A percentile compares a stretch with the other conserved stretches of the same genome.
Evolutionary conservation across 2,888 invertebrate genomes (phyloP).

Genomic region (Himalopsyche japonica): DNA sequence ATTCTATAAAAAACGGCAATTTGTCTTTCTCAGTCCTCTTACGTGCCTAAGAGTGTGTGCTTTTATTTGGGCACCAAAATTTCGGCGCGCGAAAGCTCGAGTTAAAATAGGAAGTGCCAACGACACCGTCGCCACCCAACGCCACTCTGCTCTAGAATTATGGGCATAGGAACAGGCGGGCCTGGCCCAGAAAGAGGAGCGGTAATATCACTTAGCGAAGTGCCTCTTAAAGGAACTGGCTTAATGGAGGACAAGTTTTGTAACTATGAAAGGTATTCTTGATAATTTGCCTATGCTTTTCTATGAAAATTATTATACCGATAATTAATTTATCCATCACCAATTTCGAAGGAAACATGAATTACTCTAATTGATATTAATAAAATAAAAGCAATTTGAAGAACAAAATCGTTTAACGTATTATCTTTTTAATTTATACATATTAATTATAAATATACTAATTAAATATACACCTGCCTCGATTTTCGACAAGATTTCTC

Average conservation of each 20-base stretch:
- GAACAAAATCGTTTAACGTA: too few species aligned
- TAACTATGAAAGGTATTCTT: not conserved
- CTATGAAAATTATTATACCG: not conserved
- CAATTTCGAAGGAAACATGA: too few species aligned
- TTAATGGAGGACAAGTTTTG: not conserved
- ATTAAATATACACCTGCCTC: too few species aligned
- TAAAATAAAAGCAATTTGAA: too few species aligned
- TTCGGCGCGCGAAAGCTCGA: not conserved
- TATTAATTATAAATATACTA: too few species aligned
- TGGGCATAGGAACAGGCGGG: not conserved
- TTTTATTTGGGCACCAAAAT: not conserved
- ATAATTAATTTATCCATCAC: too few species aligned
- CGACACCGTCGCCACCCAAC: not conserved
- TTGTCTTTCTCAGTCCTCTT: not conserved
- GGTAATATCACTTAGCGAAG: constrained; percentile 25
- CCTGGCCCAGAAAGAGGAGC: not conserved
- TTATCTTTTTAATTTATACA: too few species aligned
- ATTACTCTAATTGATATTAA: too few species aligned
- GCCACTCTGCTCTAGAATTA: not conserved
- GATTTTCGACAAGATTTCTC: too few species aligned
- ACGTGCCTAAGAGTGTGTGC: not conserved
- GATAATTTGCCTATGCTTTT: not conserved
- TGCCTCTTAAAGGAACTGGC: not conserved
- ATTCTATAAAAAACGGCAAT: not conserved
- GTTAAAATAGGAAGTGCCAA: not conserved